Base-by-base conservation (phyloP, 2,113 vertebrate species). In the Nipponia nippon region DNA sequence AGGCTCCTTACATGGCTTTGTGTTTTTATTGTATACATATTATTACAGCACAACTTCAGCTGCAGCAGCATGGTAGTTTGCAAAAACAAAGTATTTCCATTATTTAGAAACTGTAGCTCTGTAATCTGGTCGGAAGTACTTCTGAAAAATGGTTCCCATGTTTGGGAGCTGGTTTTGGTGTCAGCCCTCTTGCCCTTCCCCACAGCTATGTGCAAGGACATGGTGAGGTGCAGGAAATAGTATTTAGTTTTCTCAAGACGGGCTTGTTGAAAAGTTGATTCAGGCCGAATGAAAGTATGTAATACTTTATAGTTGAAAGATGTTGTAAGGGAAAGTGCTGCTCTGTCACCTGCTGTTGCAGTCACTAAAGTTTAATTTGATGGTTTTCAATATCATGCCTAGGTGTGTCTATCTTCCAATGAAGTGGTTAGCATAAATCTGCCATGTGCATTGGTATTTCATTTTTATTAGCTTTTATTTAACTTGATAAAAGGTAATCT, bases 401-500 rank as follows among this genome's bases (percentile, higher is more conserved):
- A 96, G 96, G 87, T 94, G 66, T 94, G 61, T 97, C 96, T 95
- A 66, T 93, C 96, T 94, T 77, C 63, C 75, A 93, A 38, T 42
- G 85, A 93, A 94, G 62, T 30, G 63, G 90, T 97, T 94, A 87
- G 83, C 83, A 50, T 97, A 95, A 96, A 98, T 97, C 97, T 97
- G 95, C 95, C 92, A 44, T 32, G 61, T 90, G 78, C 81, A 8
- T 87, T 47, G 91, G 34, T 75, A 69, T 96, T 97, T 97, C 93
- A 46, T 94, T 96, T 96, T 94, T 94, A 93, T 95, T 97, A 90
- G 86, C 90, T 97, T 97, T 97, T 97, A 96, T 96, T 97, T 98
- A 96, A 98, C 97, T 96, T 83, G 59, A 90, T 97, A 94, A 97
- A 97, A 97, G 90, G 84, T 97, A 91, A 97, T 98, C 96, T 97